Evolutionary conservation across 2,113 vertebrate genomes (phyloP), one percentile per base, ranked within the genome.

Genomic region (Aegotheles bennettii): DNA sequence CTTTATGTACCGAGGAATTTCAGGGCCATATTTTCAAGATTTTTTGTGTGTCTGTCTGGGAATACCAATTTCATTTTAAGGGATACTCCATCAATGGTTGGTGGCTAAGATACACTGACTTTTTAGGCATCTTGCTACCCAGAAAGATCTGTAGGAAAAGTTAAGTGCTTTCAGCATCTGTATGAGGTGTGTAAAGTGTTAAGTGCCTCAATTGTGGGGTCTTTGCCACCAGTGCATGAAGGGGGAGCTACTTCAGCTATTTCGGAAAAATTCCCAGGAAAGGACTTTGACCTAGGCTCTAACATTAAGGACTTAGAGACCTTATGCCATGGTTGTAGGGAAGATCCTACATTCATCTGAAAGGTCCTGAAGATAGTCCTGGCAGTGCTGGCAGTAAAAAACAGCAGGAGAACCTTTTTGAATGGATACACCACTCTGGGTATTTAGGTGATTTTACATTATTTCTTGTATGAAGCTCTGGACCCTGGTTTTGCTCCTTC

Each of bases 111-210:
- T 53, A 13, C 53, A 18, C 33, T 24, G 54, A 50, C 5, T 12
- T 89, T 75, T 78, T 56, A 76, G 24, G 11, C 35, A 7, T 26
- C 4, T 5, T 47, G n/a, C 33, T 65, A 6, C 5, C 35, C 5
- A 1, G 45, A 57, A 77, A 16, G 18, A 78, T 20, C 28, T 70
- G 3, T 33, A 61, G 45, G 20, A 45, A 59, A 50, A 47, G 8
- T 38, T 40, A 64, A 12, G 76, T 42, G 16, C 31, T 11, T 57
- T 47, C 9, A 84, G 10, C 17, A 56, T 29, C 29, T 42, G 2
- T 68, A 33, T 2, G 6, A 76, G 8, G 3, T 2, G 0, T 20
- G 26, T 13, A 59, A 60, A 26, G 8, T 8, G 3, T 36, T 40
- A 68, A 71, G 36, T 14, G 59, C 20, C 43, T 68, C 43, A 60